Base-by-base conservation (phyloP, 2,797 vertebrate species). In the Synanceia verrucosa region DNA sequence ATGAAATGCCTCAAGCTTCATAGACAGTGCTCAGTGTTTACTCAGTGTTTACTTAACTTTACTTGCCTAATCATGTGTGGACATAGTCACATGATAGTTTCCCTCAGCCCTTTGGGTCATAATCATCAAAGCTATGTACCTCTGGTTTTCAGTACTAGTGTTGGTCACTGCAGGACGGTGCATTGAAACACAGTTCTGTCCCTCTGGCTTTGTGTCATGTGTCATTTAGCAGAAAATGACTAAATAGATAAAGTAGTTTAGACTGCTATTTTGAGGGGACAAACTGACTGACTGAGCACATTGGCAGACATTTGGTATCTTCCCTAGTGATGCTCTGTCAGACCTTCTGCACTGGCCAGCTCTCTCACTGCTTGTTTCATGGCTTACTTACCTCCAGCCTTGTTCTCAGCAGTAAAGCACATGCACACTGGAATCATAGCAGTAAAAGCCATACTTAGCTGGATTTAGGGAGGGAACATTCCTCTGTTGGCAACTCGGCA, bases 31-130 rank as follows among this genome's bases (percentile, higher is more conserved):
- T 9, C 53, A 67, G n/a, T 60, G 37, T 84, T 79, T 74, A 41
- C 53, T 9, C 53, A 67, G n/a, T 60, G 37, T 84, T 79, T 74
- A 41, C 53, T n/a, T n/a, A n/a, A n/a, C n/a, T n/a, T n/a, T n/a
- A n/a, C n/a, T 53, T 69, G 62, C 48, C 65, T 56, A 50, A 66
- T 87, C 76, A 77, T 72, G 69, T 85, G 41, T 43, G 72, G 31
- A 51, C 21, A 70, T 51, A 41, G 72, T 84, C 65, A 70, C 58
- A 76, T 47, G 21, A 34, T 37, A 67, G 33, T 56, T 64, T 10
- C n/a, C 51, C 8, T 2, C 18, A n/a, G n/a, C n/a, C n/a, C 28
- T 70, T 21, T 59, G 46, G 48, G n/a, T 53, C 19, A 26, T 29
- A 65, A 23, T 55, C 28, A 36, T 73, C 47, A 79, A 73, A 82